A percentile compares a stretch with the other conserved stretches of the same genome.
phyloP scores from a whole-genome alignment of 2,113 vertebrate genomes.

The Jaculus jaculus region DNA sequence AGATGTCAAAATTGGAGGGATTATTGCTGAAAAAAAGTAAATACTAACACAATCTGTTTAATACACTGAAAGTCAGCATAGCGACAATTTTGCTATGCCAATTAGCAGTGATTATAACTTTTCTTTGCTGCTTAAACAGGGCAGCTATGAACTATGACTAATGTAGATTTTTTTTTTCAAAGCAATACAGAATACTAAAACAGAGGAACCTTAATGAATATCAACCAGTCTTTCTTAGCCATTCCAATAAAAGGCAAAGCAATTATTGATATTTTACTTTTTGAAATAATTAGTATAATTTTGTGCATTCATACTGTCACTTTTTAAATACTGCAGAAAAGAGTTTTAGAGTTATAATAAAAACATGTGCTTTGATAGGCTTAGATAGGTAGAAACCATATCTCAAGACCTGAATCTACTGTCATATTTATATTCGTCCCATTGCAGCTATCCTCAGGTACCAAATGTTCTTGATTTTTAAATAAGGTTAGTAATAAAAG shows the following conservation, averaged over 20 bases:
- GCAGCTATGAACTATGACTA: conserved; percentile 84
- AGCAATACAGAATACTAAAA: conserved; percentile 87
- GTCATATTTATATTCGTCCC: conserved; percentile 74
- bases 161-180: conserved; percentile 80
- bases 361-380: conserved; percentile 79
- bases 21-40: conserved; percentile 60
- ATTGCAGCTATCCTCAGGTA: conserved; percentile 85
- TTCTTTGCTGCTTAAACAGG: conserved; percentile 76
- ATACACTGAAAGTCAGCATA: conserved; percentile 75
- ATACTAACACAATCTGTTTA: conserved; percentile 48
- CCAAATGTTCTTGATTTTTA: conserved; percentile 83
- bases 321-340: conserved; percentile 84
- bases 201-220: conserved; percentile 80
- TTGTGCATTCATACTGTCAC: conserved; percentile 83
- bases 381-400: conserved; percentile 69
- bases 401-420: conserved; percentile 75
- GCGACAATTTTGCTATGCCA: conserved; percentile 77
- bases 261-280: conserved; percentile 79
- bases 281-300: conserved; percentile 73
- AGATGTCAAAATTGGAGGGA: conserved; percentile 49
- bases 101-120: conserved; percentile 81
- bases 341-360: conserved; percentile 80
- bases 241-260: conserved; percentile 79
- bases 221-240: conserved; percentile 81
- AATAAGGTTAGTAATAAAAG: conserved; percentile 80